Base-by-base conservation (phyloP, 2,113 vertebrate genomes). In the Mellivora capensis region DNA sequence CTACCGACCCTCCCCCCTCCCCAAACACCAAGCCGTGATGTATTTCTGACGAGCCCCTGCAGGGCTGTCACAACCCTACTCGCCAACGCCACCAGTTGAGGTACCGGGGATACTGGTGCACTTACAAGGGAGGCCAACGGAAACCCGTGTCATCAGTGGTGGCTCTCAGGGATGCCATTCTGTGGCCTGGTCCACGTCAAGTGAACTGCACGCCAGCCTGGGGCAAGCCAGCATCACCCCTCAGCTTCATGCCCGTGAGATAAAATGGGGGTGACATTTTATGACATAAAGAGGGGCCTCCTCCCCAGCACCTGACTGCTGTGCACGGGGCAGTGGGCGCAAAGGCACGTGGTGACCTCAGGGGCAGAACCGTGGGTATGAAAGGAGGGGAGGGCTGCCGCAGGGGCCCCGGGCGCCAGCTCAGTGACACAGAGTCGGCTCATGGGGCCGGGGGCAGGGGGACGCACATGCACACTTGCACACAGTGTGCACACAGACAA, bases 251-350 rank as follows among this genome's bases (percentile, higher is more conserved):
- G 8, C 11, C 42, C n/a, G 18, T 29, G 59, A 80, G 27, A 34
- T 44, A 37, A 17, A 11, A 13, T 3, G 31, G 76, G 61, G 71
- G 3, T 20, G 72, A 18, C 1, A 3, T 39, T n/a, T n/a, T n/a
- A n/a, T n/a, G n/a, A n/a, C n/a, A n/a, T n/a, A n/a, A n/a, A 11
- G 54, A 6, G 11, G 18, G 29, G 52, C 27, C 13, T 17, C n/a
- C 20, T 29, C 10, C 15, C 25, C 23, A 4, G 2, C 13, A 15
- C 83, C 3, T 3, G 42, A 64, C 3, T 15, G 72, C 3, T 15
- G 1, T 0, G 9, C 37, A 12, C 0, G 4, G 62, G 62, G 17
- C 42, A 10, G 31, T 0, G n/a, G 74, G 15, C 13, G 4, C 0
- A 10, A 14, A 18, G 67, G 31, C 54, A 12, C 0, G 1, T 5